Evolutionary conservation across 2,797 vertebrate species (phyloP).

Genomic region (Cryptoprocta ferox): DNA sequence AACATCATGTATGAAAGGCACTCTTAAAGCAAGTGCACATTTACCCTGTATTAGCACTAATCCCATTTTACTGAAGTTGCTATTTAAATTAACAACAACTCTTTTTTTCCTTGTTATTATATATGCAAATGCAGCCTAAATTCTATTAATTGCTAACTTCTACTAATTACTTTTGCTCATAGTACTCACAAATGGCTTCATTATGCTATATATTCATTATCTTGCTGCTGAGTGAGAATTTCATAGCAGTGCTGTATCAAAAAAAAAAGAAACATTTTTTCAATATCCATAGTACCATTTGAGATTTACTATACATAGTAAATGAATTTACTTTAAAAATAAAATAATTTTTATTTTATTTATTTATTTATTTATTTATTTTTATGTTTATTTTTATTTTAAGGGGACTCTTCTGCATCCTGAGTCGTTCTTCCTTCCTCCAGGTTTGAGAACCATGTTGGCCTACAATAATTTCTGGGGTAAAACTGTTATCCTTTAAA

Average conservation of each 20-base stretch:
- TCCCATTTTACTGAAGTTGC: background rate
- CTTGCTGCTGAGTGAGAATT: background rate
- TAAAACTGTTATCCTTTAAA: background rate
- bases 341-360: too few relatives aligned
- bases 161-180: background rate
- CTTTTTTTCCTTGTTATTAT: background rate
- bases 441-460: background rate
- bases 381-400: background rate
- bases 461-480: background rate
- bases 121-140: slow-evolving; percentile 10
- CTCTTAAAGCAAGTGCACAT: background rate
- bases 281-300: background rate
- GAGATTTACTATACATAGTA: background rate
- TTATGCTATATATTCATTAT: background rate
- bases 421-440: background rate
- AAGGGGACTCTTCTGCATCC: background rate
- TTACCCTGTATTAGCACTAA: background rate
- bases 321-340: background rate
- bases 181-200: background rate
- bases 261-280: background rate
- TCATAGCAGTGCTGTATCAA: background rate
- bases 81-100: background rate
- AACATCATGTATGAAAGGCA: background rate
- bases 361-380: too few relatives aligned
- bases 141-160: background rate